Evolutionary conservation across 2,113 vertebrate genomes (phyloP).

Genomic region (Callorhinus ursinus): DNA sequence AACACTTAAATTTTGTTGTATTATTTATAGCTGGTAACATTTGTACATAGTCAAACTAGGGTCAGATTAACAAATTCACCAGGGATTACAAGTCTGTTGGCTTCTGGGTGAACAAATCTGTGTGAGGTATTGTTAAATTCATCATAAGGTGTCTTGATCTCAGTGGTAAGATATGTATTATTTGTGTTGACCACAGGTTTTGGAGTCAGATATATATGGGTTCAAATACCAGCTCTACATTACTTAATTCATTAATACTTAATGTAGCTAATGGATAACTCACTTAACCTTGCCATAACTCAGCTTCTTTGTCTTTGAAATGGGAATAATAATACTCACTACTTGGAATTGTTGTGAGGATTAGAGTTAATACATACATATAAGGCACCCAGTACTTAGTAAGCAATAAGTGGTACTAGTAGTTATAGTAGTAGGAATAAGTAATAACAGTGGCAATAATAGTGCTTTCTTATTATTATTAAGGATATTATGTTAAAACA

Average conservation of each 20-base stretch:
- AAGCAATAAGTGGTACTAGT: neutral
- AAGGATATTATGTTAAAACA: neutral
- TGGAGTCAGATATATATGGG: neutral
- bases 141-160: neutral
- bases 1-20: neutral
- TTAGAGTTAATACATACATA: neutral
- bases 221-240: neutral
- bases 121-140: neutral
- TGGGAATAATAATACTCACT: neutral
- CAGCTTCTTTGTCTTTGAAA: slow-evolving; percentile 3
- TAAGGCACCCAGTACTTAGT: neutral
- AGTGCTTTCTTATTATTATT: neutral
- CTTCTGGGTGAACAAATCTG: neutral
- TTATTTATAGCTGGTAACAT: neutral
- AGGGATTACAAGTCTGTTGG: neutral
- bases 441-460: neutral
- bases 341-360: neutral
- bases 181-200: slow-evolving; percentile 11
- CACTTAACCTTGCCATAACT: neutral
- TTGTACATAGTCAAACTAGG: neutral
- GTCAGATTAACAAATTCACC: neutral
- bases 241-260: neutral
- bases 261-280: neutral
- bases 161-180: neutral
- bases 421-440: neutral